Evolutionary conservation across 2,113 vertebrate genomes (phyloP), one percentile per base, ranked within the genome.

Genomic region (Sinocyclocheilus anophthalmus): DNA sequence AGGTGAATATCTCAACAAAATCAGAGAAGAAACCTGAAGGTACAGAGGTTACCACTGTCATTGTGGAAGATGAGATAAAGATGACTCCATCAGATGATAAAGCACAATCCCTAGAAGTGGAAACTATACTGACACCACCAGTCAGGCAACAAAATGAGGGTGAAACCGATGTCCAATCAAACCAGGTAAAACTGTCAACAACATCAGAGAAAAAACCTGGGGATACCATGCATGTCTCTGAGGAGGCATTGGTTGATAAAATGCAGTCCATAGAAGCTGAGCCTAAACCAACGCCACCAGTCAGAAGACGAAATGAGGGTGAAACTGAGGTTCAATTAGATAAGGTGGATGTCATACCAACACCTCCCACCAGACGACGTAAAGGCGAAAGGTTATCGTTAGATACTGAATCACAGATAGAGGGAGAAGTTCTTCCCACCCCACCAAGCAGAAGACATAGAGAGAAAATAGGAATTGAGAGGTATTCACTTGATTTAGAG

Each of bases 381-480:
- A 86, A 82, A 53, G 26, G 12, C 24, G 82, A 84, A 26, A 55
- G 3, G 14, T 57, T 39, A 22, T 73, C 69, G 26, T 39, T 73
- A 57, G 42, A 83, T 39, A 20, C 48, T 77, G 83, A 85, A 55
- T 67, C 24, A 6, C 69, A 76, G 6, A 30, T 61, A 33, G 72
- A 59, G 13, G 26, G 24, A 42, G 88, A 79, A 5, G 22, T 82
- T 65, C 26, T 83, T 53, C 59, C 85, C 48, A 85, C 87, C 42
- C 85, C 85, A 48, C 85, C 83, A 48, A 83, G 57, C 70, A 76
- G 65, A 85, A 84, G 78, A 33, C 78, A 59, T 55, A 88, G 53
- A 48, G 39, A 70, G 63, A 65, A 8, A 70, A 69, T 65, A 12
- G n/a, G 5, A 77, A 48, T 26, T 30, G 65, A 89, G 63, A 22